A percentile compares a stretch with the other conserved stretches of the same genome.
These are phyloP conservation scores for Indri indri DNA, from an alignment of 2,113 vertebrate genomes.

Conservation along the genomic window DNA sequence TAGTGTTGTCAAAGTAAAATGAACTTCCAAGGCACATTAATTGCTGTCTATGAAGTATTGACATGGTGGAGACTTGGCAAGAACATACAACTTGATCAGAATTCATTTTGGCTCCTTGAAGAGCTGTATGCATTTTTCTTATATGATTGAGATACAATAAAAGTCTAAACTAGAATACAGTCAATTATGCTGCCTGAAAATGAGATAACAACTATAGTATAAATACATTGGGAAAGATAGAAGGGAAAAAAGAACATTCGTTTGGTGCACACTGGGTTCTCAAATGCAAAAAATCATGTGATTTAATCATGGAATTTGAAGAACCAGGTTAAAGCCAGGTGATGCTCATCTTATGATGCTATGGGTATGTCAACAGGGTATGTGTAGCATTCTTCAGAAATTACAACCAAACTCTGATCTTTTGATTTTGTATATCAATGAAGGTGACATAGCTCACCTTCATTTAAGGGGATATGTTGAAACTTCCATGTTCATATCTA, in stretches of 20 bases:
- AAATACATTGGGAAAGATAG: background rate
- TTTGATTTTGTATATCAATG: background rate
- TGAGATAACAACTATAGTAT: background rate
- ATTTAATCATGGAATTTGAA: background rate
- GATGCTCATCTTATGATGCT: background rate
- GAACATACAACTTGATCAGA: background rate
- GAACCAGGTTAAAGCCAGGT: background rate
- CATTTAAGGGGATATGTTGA: background rate
- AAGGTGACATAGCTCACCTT: background rate
- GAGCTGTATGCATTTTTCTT: background rate
- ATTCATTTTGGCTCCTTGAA: conserved; percentile 1
- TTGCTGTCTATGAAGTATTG: background rate
- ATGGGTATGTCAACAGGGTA: background rate
- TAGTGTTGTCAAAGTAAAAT: background rate
- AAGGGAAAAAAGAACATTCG: background rate
- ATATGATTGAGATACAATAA: background rate
- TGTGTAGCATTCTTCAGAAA: background rate
- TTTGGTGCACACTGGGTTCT: background rate
- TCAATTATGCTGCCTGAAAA: background rate
- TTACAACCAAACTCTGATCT: background rate
- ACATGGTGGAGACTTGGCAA: background rate
- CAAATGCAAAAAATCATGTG: background rate
- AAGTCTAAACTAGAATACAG: background rate
- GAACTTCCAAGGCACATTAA: background rate
- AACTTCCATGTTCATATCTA: background rate